phyloP scores from a whole-genome alignment of 2,888 invertebrate genomes.

The Elmis aenea region DNA sequence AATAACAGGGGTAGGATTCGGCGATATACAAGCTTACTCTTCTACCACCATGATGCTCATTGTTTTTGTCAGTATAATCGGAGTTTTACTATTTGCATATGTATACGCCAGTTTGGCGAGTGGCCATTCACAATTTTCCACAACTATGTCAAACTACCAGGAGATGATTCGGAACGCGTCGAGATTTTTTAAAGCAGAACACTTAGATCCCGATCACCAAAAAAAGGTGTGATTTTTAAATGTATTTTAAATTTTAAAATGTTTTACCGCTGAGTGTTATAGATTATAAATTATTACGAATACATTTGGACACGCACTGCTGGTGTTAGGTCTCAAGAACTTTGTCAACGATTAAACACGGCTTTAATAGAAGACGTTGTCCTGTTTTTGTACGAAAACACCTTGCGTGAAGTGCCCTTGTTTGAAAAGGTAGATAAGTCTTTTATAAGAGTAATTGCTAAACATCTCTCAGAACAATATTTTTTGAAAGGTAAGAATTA shows the following conservation, averaged over 20 bases:
- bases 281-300: constrained; percentile 51
- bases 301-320: constrained; percentile 53
- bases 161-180: constrained; percentile 6
- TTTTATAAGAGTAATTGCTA: constrained; percentile 53
- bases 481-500: constrained; percentile 49
- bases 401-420: constrained; percentile 51
- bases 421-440: constrained; percentile 52
- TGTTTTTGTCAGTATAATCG: constrained; percentile 6
- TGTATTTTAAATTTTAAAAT: constrained; percentile 50
- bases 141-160: constrained; percentile 3
- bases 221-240: constrained; percentile 6
- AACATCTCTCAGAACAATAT: constrained; percentile 51
- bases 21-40: constrained; percentile 4
- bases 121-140: constrained; percentile 6
- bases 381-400: constrained; percentile 51
- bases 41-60: not conserved
- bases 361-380: constrained; percentile 53
- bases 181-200: constrained; percentile 2
- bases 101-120: constrained; percentile 6
- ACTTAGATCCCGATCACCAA: constrained; percentile 6
- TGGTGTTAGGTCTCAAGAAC: constrained; percentile 51
- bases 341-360: constrained; percentile 50
- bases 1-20: constrained; percentile 6
- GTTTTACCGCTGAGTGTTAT: too few relatives aligned
- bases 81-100: constrained; percentile 7